phyloP scores from a whole-genome alignment of 2,113 vertebrate species.

The Glareola pratincola region DNA sequence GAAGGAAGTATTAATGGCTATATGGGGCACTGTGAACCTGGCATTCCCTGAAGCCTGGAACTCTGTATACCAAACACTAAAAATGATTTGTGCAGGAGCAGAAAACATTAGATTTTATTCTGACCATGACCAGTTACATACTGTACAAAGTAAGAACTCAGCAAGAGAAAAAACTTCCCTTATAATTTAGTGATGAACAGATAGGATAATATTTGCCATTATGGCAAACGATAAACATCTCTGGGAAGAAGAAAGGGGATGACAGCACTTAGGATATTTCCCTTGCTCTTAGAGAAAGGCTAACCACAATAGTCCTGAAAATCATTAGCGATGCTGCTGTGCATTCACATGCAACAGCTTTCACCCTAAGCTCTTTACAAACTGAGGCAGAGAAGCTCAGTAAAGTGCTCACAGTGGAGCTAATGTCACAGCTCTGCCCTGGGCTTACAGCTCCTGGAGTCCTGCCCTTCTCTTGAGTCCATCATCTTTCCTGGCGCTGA shows the following conservation, averaged over 20 bases:
- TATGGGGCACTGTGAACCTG: constrained; percentile 48
- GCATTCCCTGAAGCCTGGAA: constrained; percentile 55
- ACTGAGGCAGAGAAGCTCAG: neutral
- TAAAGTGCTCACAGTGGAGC: neutral
- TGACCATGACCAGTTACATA: neutral
- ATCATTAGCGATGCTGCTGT: neutral
- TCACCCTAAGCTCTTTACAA: neutral
- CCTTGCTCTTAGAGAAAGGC: neutral
- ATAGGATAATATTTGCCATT: neutral
- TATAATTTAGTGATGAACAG: neutral
- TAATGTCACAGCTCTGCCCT: neutral
- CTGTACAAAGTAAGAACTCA: neutral
- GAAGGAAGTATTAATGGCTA: constrained; percentile 68
- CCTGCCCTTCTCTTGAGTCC: neutral
- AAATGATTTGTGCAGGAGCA: constrained; percentile 71
- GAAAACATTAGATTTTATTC: constrained; percentile 26
- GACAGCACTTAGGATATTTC: neutral
- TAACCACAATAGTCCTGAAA: constrained; percentile 24
- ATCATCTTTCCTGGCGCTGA: neutral
- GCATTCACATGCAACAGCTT: constrained; percentile 1
- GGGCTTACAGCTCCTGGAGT: neutral
- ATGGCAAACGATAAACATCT: neutral
- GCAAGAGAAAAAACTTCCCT: neutral
- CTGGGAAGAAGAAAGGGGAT: neutral
- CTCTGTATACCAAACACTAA: constrained; percentile 58